Percentiles rank a stretch among this genome's conserved stretches.
phyloP scores from a whole-genome alignment of 2,888 invertebrate genomes.

The Cylloceria caligata region DNA sequence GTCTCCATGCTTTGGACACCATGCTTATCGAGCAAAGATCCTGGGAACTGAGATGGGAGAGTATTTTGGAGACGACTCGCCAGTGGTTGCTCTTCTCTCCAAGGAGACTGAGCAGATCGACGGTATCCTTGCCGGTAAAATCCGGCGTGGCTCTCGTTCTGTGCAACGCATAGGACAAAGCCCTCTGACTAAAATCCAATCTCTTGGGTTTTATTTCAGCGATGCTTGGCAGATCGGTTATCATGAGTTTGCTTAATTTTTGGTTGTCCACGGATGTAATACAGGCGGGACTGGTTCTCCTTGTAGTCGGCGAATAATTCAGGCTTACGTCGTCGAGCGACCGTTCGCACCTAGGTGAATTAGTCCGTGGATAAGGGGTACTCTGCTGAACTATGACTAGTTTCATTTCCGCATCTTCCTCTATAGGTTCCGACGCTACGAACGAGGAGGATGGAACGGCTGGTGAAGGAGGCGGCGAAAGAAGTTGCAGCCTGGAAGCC shows the following conservation, averaged over 20 bases:
- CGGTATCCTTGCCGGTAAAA: constrained; percentile 76
- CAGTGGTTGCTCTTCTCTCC: constrained; percentile 82
- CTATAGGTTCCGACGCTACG: constrained; percentile 73
- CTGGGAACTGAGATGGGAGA: constrained; percentile 79
- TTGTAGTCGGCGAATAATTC: constrained; percentile 72
- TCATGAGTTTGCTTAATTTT: constrained; percentile 74
- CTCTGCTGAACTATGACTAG: constrained; percentile 77
- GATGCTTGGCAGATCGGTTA: constrained; percentile 65
- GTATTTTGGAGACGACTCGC: constrained; percentile 81
- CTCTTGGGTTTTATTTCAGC: constrained; percentile 79
- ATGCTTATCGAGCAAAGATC: constrained; percentile 82
- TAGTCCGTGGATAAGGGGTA: constrained; percentile 71
- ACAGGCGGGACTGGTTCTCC: constrained; percentile 67
- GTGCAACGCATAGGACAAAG: constrained; percentile 67
- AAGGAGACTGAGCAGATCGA: constrained; percentile 81
- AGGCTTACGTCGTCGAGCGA: constrained; percentile 51
- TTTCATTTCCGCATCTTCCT: constrained; percentile 76
- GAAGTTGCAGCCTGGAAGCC: constrained; percentile 70
- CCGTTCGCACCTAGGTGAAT: background rate
- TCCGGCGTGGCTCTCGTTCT: constrained; percentile 74
- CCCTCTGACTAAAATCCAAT: constrained; percentile 78
- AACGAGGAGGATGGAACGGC: constrained; percentile 76
- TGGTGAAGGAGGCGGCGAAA: constrained; percentile 76
- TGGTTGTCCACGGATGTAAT: constrained; percentile 71
- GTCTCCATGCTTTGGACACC: constrained; percentile 83